Evolutionary conservation across 1,140 invertebrate species (phyloP).

Genomic region (Drosophila neocordata): DNA sequence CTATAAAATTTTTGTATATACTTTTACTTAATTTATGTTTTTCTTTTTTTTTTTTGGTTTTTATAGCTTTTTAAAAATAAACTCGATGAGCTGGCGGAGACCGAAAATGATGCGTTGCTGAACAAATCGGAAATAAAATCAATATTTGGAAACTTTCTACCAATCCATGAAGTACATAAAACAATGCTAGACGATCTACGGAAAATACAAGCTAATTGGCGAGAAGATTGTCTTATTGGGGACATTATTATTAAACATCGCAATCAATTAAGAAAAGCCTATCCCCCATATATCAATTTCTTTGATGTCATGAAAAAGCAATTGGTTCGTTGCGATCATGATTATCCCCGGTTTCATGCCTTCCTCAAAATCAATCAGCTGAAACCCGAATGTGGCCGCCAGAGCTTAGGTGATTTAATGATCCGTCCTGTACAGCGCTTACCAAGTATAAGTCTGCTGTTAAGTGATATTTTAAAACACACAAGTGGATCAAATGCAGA

Average conservation of each 20-base stretch:
- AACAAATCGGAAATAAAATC: slow-evolving; percentile 96
- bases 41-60: slow-evolving; percentile 13
- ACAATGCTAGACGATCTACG: slow-evolving; percentile 88
- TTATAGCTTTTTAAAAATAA: slow-evolving; percentile 95
- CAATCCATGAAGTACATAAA: slow-evolving; percentile 96
- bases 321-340: slow-evolving; percentile 93
- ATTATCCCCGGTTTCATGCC: slow-evolving; percentile 97
- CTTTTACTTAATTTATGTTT: not conserved
- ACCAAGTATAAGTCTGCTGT: slow-evolving; percentile 95
- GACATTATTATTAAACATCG: slow-evolving; percentile 93
- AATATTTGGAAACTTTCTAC: slow-evolving; percentile 97
- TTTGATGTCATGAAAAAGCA: slow-evolving; percentile 98
- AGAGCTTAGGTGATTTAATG: slow-evolving; percentile 96
- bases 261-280: slow-evolving; percentile 93
- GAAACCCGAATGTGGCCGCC: slow-evolving; percentile 96
- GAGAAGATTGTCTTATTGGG: slow-evolving; percentile 93
- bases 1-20: not conserved
- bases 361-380: slow-evolving; percentile 98
- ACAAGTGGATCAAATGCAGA: slow-evolving; percentile 94
- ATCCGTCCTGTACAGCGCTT: slow-evolving; percentile 98
- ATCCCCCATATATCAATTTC: slow-evolving; percentile 98
- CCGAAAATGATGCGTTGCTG: slow-evolving; percentile 89
- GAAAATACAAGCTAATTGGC: slow-evolving; percentile 86
- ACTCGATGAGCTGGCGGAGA: slow-evolving; percentile 90
- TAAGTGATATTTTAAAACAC: slow-evolving; percentile 97